A percentile compares a stretch with the other conserved stretches of the same genome.
phyloP scores from a whole-genome alignment of 2,888 invertebrate genomes.

The Microctonus aethiopoides region DNA sequence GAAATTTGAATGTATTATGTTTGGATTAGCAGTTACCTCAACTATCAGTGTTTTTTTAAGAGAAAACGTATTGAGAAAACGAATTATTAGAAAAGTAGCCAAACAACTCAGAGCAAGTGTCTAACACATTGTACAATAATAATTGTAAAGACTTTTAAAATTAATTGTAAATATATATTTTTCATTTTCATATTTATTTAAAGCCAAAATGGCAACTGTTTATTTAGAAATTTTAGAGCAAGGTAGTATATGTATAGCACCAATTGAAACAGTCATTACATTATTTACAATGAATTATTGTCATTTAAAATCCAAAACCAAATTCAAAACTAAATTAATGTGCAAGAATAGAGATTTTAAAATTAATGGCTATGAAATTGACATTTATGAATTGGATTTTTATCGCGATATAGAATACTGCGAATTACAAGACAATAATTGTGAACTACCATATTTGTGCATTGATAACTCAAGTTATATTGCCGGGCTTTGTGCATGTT shows the following conservation, averaged over 20 bases:
- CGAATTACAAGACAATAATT: no score
- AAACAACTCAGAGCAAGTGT: constrained; percentile 60
- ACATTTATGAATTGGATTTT: constrained; percentile 62
- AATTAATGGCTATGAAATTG: constrained; percentile 56
- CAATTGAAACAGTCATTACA: constrained; percentile 75
- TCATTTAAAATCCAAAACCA: no score
- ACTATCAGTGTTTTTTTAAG: constrained; percentile 62
- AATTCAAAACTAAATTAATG: constrained; percentile 68
- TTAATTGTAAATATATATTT: not conserved
- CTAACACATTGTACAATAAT: constrained; percentile 37
- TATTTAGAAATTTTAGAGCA: constrained; percentile 58
- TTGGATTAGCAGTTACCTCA: constrained; percentile 75
- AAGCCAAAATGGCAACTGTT: constrained; percentile 56
- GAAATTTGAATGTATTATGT: constrained; percentile 81
- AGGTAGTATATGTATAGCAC: constrained; percentile 56
- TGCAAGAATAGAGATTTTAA: constrained; percentile 47
- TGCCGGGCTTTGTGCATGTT: constrained; percentile 82
- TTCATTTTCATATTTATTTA: constrained; percentile 10
- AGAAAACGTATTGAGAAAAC: constrained; percentile 59
- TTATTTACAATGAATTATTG: constrained; percentile 74
- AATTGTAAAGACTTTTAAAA: not conserved
- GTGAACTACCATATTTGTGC: constrained; percentile 75
- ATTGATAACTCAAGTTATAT: constrained; percentile 73
- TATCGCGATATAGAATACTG: constrained; percentile 59
- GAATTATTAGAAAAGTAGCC: constrained; percentile 62